A percentile compares a stretch with the other conserved stretches of the same genome.
phyloP scores from a whole-genome alignment of 2,888 invertebrate species.

The Danaus chrysippus region DNA sequence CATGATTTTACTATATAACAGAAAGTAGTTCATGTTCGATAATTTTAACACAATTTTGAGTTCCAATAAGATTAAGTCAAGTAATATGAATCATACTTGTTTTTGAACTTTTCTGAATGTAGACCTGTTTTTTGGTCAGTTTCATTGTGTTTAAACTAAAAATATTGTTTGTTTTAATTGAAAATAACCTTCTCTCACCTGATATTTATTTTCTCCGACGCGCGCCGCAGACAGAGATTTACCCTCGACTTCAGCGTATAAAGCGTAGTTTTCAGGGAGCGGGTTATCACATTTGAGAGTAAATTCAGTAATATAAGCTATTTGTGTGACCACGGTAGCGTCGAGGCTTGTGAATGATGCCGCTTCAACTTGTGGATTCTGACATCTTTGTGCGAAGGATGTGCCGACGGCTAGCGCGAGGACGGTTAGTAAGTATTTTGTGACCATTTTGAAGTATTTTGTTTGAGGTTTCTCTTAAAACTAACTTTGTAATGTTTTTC shows the following conservation, averaged over 20 bases:
- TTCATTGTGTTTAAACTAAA: no score
- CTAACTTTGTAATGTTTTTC: conserved; percentile 13
- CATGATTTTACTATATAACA: no score
- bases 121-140: no score
- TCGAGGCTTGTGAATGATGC: conserved; percentile 94
- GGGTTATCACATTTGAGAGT: conserved; percentile 87
- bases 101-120: no score
- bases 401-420: conserved; percentile 50
- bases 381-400: conserved; percentile 55
- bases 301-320: conserved; percentile 96
- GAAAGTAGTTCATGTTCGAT: no score
- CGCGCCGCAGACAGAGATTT: conserved; percentile 91
- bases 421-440: conserved; percentile 56
- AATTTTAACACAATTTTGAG: no score
- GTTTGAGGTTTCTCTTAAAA: conserved; percentile 40
- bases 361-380: conserved; percentile 84
- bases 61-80: no score
- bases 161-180: background rate
- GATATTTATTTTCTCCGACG: conserved; percentile 88
- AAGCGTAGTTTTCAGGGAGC: conserved; percentile 81
- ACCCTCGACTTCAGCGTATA: conserved; percentile 94
- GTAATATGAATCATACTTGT: no score
- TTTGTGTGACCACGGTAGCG: conserved; percentile 92
- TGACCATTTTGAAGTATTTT: conserved; percentile 64
- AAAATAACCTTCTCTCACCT: conserved; percentile 79